A percentile compares a stretch with the other conserved stretches of the same genome.
Evolutionary conservation across 2,113 vertebrate genomes (phyloP).

Genomic region (Lynx canadensis): DNA sequence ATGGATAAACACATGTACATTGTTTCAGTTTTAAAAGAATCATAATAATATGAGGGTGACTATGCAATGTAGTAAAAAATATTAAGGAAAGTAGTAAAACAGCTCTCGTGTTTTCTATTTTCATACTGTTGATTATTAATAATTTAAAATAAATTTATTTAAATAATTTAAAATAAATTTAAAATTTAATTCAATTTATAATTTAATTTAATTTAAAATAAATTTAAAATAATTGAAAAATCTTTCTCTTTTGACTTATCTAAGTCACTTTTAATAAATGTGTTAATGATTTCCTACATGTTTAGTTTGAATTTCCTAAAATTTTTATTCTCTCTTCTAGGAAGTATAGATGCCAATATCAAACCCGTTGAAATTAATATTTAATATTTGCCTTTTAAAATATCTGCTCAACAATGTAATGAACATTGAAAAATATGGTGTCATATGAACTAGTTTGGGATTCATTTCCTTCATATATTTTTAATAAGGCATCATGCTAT

Average conservation of each 20-base stretch:
- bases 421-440: neutral
- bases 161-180: no score
- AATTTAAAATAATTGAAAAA: neutral
- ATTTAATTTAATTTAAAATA: no score
- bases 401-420: neutral
- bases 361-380: neutral
- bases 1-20: neutral
- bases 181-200: no score
- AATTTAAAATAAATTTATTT: no score
- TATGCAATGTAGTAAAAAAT: neutral
- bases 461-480: constrained; percentile 8
- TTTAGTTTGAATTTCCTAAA: neutral
- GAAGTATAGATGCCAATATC: neutral
- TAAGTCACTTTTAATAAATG: neutral
- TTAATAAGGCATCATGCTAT: neutral
- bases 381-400: neutral
- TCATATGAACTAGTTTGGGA: neutral
- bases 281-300: neutral
- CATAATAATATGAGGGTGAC: neutral
- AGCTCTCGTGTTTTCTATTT: neutral
- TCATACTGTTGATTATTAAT: neutral
- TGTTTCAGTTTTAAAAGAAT: neutral
- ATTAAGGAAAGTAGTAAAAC: neutral
- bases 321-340: neutral
- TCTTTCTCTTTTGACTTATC: neutral